phyloP scores from a whole-genome alignment of 2,113 vertebrate genomes.

The Elaphurus davidianus region DNA sequence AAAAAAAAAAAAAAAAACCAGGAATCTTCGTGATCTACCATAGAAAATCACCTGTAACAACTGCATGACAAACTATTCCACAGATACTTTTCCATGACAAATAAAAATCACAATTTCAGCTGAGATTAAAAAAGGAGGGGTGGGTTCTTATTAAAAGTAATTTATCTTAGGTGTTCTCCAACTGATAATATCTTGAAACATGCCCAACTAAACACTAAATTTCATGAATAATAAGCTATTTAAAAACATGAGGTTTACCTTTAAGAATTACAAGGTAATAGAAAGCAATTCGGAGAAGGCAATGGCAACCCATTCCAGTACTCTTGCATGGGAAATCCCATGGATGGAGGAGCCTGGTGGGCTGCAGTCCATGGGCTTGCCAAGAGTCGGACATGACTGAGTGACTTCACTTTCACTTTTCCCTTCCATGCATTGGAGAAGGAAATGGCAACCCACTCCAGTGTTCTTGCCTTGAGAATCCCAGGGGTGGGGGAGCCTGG shows the following conservation, averaged over 20 bases:
- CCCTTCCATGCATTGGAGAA: too few relatives aligned
- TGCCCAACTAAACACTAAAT: background rate
- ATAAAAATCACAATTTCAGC: background rate
- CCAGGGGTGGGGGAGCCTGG: too few relatives aligned
- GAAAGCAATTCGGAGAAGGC: background rate
- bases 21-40: background rate
- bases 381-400: too few relatives aligned
- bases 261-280: background rate
- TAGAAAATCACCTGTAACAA: background rate
- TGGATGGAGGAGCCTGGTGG: too few relatives aligned
- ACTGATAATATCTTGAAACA: background rate
- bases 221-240: constrained; percentile 14
- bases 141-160: background rate
- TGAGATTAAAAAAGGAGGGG: background rate
- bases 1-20: background rate
- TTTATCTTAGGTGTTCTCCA: background rate
- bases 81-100: background rate
- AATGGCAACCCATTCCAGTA: too few relatives aligned
- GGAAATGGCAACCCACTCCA: too few relatives aligned
- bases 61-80: background rate
- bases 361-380: too few relatives aligned
- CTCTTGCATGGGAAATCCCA: too few relatives aligned
- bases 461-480: too few relatives aligned
- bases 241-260: background rate
- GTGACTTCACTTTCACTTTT: too few relatives aligned